Conservation (phyloP, 2,888 invertebrate genomes). For the Strigamia maritima region DNA sequence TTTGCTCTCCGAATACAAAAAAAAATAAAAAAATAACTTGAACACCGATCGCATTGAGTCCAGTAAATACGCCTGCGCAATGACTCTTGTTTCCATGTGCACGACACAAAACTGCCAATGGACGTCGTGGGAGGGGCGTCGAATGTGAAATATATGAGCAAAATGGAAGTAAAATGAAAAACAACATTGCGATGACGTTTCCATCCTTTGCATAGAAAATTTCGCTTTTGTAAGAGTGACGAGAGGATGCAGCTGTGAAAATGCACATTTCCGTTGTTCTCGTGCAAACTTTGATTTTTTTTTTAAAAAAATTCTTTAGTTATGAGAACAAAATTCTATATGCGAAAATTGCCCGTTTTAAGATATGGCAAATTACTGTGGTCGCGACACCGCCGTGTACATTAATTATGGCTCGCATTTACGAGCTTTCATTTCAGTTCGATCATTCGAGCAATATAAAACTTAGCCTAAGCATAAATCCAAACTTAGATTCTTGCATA, state of each 20-base stretch:
- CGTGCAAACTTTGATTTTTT: too few species aligned
- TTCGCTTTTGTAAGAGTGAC: too few species aligned
- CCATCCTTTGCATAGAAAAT: background rate
- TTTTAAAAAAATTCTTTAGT: too few species aligned
- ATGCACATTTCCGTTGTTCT: too few species aligned
- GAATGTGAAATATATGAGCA: background rate
- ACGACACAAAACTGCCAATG: background rate
- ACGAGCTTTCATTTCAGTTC: background rate
- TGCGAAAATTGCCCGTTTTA: too few species aligned
- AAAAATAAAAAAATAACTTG: background rate
- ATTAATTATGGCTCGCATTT: background rate
- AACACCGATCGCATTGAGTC: background rate
- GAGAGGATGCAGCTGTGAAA: too few species aligned
- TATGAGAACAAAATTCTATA: too few species aligned
- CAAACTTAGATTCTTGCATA: background rate
- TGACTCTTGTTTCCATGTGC: background rate
- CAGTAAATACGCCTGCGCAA: background rate
- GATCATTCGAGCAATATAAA: too few species aligned
- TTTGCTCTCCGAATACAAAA: background rate
- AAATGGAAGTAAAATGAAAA: background rate
- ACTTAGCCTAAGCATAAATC: too few species aligned
- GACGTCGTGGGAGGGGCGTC: background rate
- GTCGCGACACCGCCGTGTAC: background rate
- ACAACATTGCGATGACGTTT: background rate
- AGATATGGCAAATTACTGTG: too few species aligned